Conservation (phyloP, 2,888 invertebrate genomes). For the Cyclophora albipunctata region DNA sequence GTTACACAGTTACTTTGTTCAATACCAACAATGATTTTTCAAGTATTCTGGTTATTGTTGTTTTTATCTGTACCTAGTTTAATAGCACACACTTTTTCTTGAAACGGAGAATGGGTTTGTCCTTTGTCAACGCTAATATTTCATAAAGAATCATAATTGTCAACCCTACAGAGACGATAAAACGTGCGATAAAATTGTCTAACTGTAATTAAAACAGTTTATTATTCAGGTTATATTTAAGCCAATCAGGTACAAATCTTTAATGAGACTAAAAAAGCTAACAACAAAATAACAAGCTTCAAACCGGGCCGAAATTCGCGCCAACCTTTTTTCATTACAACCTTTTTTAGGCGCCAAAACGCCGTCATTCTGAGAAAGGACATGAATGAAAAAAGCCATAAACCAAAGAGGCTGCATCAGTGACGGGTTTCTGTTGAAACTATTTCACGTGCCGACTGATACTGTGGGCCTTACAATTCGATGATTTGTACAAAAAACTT, state of each 20-base stretch:
- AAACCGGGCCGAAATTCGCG: slow-evolving; percentile 30
- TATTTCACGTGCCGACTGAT: slow-evolving; percentile 63
- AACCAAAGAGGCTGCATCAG: slow-evolving; percentile 31
- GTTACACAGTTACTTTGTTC: too few relatives aligned
- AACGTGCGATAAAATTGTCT: too few relatives aligned
- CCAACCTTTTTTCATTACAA: slow-evolving; percentile 33
- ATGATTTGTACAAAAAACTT: slow-evolving; percentile 37
- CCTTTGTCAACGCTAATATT: too few relatives aligned
- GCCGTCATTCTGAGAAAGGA: slow-evolving; percentile 64
- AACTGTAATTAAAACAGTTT: too few relatives aligned
- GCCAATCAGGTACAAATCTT: slow-evolving; percentile 7
- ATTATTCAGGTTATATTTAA: too few relatives aligned
- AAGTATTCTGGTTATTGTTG: too few relatives aligned
- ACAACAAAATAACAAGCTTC: slow-evolving; percentile 13
- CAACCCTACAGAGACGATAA: too few relatives aligned
- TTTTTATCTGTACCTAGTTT: too few relatives aligned
- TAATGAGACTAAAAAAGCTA: slow-evolving; percentile 13
- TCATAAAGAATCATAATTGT: too few relatives aligned
- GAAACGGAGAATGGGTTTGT: too few relatives aligned
- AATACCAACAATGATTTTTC: too few relatives aligned
- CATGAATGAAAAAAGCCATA: slow-evolving; percentile 64
- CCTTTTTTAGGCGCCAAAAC: slow-evolving; percentile 64
- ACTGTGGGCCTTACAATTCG: slow-evolving; percentile 54
- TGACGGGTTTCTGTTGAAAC: slow-evolving; percentile 50
- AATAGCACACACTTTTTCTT: too few relatives aligned